Conservation (phyloP, 2,113 vertebrate species). For the Rhea pennata region DNA sequence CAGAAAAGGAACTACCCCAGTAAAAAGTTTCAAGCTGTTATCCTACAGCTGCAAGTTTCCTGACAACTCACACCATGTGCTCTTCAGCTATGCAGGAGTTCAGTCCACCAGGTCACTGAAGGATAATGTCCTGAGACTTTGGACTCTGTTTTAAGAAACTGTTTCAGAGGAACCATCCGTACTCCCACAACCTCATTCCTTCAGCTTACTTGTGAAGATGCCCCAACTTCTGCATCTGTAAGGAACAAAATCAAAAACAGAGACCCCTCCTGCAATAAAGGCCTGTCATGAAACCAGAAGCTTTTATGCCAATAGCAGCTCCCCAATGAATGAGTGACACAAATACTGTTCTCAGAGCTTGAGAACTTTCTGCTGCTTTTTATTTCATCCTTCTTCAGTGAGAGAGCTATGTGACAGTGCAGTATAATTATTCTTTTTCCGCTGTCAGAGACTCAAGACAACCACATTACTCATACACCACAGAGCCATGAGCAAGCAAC, state of each 20-base stretch:
- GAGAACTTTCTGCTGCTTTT: slow-evolving; percentile 26
- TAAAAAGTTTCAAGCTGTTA: background rate
- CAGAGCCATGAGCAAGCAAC: slow-evolving; percentile 7
- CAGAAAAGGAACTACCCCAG: background rate
- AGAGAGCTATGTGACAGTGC: slow-evolving; percentile 22
- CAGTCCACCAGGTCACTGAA: slow-evolving; percentile 50
- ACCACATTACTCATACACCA: background rate
- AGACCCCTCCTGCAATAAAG: background rate
- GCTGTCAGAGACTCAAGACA: background rate
- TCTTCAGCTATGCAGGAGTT: background rate
- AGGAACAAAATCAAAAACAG: slow-evolving; percentile 56
- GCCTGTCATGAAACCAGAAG: background rate
- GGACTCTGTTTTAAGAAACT: slow-evolving; percentile 31
- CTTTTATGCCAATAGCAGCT: slow-evolving; percentile 4
- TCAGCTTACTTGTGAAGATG: background rate
- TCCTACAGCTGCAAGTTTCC: slow-evolving; percentile 34
- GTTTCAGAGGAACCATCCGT: background rate
- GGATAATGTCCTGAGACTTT: slow-evolving; percentile 41
- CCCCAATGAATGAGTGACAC: slow-evolving; percentile 6
- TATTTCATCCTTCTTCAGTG: background rate
- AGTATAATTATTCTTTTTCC: slow-evolving; percentile 44
- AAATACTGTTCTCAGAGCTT: slow-evolving; percentile 18
- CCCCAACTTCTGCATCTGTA: slow-evolving; percentile 46
- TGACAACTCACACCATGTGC: background rate
- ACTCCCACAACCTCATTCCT: slow-evolving; percentile 45